Evolutionary conservation across 2,797 vertebrate genomes (phyloP).

Genomic region (Cuculus canorus): DNA sequence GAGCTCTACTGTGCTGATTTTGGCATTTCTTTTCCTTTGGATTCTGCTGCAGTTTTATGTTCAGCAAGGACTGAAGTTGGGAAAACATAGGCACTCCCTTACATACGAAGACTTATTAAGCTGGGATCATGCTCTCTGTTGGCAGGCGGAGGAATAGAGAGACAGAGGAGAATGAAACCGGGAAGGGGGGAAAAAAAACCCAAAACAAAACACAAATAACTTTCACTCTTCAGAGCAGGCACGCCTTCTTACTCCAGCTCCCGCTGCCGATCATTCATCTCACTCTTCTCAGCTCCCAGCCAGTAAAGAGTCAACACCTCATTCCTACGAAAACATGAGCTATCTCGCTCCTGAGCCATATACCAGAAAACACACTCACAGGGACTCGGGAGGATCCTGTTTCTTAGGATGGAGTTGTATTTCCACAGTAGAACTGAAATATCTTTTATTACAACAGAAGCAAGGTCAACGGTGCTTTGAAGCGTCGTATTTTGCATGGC

Average conservation of each 20-base stretch:
- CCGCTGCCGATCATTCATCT: constrained; percentile 61
- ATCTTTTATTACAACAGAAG: constrained; percentile 22
- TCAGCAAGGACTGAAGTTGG: constrained; percentile 51
- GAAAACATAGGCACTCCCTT: constrained; percentile 67
- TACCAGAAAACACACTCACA: not conserved
- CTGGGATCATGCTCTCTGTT: constrained; percentile 82
- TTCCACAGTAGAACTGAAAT: not conserved
- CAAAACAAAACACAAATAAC: constrained; percentile 63
- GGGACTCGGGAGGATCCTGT: not conserved
- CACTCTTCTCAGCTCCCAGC: constrained; percentile 23
- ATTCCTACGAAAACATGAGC: constrained; percentile 20
- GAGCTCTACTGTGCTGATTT: constrained; percentile 13
- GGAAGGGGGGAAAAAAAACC: not conserved
- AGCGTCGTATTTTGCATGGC: not conserved
- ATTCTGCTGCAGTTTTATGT: constrained; percentile 34
- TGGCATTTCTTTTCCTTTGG: constrained; percentile 28
- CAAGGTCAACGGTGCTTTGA: constrained; percentile 23
- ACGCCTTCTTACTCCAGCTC: constrained; percentile 61
- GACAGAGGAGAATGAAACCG: not conserved
- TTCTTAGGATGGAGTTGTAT: not conserved
- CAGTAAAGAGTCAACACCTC: constrained; percentile 45
- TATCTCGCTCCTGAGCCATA: not conserved
- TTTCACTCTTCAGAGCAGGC: constrained; percentile 61
- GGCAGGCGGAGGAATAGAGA: constrained; percentile 74
- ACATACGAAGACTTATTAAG: constrained; percentile 47